A percentile compares a stretch with the other conserved stretches of the same genome.
Evolutionary conservation across 2,888 invertebrate genomes (phyloP).

Genomic region (Deroplatys truncata): DNA sequence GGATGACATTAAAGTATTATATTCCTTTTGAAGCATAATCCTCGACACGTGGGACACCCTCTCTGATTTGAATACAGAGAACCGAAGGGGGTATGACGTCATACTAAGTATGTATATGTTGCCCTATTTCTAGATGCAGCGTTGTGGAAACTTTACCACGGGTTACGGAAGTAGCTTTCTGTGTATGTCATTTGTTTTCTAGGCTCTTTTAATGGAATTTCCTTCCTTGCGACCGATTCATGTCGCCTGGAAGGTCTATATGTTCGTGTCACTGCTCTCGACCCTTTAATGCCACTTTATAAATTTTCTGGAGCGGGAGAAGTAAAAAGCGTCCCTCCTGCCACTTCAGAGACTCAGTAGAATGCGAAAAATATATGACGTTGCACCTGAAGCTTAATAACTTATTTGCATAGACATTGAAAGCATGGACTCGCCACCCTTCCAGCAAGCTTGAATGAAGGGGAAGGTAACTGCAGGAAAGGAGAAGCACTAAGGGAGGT

Average conservation of each 20-base stretch:
- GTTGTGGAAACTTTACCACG: conserved; percentile 8
- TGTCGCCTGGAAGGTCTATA: background rate
- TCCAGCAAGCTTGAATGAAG: background rate
- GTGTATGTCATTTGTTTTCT: conserved; percentile 43
- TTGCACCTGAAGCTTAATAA: conserved; percentile 28
- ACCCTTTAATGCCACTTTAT: conserved; percentile 15
- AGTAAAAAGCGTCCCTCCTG: background rate
- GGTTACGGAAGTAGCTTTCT: conserved; percentile 41
- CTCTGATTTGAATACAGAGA: conserved; percentile 20
- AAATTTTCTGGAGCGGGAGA: background rate
- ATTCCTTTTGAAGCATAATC: background rate
- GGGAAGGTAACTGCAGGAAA: too few relatives aligned
- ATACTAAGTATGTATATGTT: conserved; percentile 2
- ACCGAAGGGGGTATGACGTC: background rate
- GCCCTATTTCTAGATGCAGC: background rate
- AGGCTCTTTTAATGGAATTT: conserved; percentile 23
- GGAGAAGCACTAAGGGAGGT: too few relatives aligned
- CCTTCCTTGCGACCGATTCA: background rate
- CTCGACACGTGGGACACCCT: background rate
- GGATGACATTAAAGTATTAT: background rate
- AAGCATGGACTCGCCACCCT: background rate
- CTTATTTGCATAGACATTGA: conserved; percentile 27
- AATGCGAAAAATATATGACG: conserved; percentile 28
- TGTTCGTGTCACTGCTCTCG: background rate
- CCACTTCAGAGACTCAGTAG: conserved; percentile 12